phyloP scores from a whole-genome alignment of 2,888 invertebrate genomes.

The Agonum fuliginosum region DNA sequence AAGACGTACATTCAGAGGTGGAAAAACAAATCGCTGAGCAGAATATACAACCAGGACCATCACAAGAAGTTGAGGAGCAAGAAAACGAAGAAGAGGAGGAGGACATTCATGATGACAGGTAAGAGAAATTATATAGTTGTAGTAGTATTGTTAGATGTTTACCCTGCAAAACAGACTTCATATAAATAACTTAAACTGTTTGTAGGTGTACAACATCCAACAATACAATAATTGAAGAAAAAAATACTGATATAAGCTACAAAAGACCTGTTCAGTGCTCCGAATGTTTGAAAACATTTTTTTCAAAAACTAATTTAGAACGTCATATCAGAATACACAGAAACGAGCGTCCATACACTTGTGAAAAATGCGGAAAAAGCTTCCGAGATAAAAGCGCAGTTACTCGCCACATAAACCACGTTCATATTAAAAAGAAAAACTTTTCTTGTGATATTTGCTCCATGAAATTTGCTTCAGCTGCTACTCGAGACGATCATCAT shows the following conservation, averaged over 20 bases:
- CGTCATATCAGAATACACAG: slow-evolving; percentile 72
- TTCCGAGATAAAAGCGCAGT: slow-evolving; percentile 72
- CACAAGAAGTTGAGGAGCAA: too few species aligned
- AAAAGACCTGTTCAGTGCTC: slow-evolving; percentile 69
- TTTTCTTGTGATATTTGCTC: slow-evolving; percentile 69
- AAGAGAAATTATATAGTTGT: slow-evolving; percentile 24
- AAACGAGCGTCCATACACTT: slow-evolving; percentile 71
- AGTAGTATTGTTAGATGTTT: not conserved
- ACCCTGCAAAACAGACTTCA: slow-evolving; percentile 48
- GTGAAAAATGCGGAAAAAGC: slow-evolving; percentile 72
- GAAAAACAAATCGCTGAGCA: slow-evolving; percentile 63
- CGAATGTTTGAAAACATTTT: slow-evolving; percentile 74
- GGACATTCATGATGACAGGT: slow-evolving; percentile 5
- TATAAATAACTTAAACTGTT: slow-evolving; percentile 62
- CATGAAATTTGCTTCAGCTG: slow-evolving; percentile 70
- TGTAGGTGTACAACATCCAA: slow-evolving; percentile 66
- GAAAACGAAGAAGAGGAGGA: not conserved
- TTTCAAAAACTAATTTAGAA: slow-evolving; percentile 74
- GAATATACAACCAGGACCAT: slow-evolving; percentile 37
- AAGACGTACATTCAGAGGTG: slow-evolving; percentile 67
- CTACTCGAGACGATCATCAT: slow-evolving; percentile 74
- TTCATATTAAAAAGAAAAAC: slow-evolving; percentile 69
- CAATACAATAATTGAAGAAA: slow-evolving; percentile 66
- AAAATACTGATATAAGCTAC: not conserved
- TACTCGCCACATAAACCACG: slow-evolving; percentile 69